Base-by-base conservation (phyloP, 2,113 vertebrate species). In the Callocephalon fimbriatum region DNA sequence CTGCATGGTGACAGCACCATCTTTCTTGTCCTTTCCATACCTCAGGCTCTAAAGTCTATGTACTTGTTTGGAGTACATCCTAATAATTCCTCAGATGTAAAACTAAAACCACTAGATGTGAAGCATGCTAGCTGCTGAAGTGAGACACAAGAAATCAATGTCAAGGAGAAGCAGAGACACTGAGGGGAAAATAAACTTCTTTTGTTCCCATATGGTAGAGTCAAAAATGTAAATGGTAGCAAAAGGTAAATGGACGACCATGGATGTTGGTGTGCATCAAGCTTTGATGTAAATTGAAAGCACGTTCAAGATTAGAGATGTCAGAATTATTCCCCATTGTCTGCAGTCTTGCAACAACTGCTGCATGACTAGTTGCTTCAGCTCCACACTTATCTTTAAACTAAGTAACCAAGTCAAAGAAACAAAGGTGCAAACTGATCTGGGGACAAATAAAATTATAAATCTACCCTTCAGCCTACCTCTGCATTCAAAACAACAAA, bases 241-340 rank as follows among this genome's bases (percentile, higher is more conserved):
- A 63, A 66, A 92, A 83, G 70, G 47, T 66, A 47, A 83, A 75
- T 50, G 75, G 75, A 80, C 50, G 25, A 56, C 13, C n/a, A 32
- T 16, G 38, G 65, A 20, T 75, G 20, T 7, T 68, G 59, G 22
- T 74, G 65, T 56, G 44, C 79, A 91, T 59, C 2, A 4, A 84
- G 68, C 51, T 76, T 80, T 71, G 75, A 35, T n/a, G 29, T 73
- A 53, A 88, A 44, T 6, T 77, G 56, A 75, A 90, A 92, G 71
- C 65, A 90, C 1, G 0, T 35, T 88, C 35, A 44, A 15, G 92
- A 65, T 63, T 26, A 91, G 76, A 97, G 88, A 96, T 95, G 88
- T 91, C 95, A 97, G 92, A 97, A 97, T 95, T 89, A 93, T 77
- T 90, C 79, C 65, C 82, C 94, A 91, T 95, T 92, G 44, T 71